These are phyloP conservation scores for Otolemur crassicaudatus DNA, from an alignment of 2,797 vertebrate species.

Conservation along the genomic window DNA sequence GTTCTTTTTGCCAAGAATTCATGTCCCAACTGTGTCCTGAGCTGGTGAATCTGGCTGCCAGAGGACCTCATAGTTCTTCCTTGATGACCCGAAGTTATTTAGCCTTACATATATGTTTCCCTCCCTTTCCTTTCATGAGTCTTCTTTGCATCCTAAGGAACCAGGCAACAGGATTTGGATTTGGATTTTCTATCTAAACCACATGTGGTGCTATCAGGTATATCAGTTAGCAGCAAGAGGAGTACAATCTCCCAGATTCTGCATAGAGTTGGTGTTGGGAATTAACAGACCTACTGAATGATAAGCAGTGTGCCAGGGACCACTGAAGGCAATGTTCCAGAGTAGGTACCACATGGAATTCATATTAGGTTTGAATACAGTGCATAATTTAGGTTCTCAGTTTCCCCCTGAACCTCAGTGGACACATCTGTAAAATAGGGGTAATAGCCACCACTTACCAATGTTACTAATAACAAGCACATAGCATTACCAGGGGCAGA, in stretches of 20 bases:
- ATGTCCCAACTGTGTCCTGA: constrained; percentile 20
- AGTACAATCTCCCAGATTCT: not conserved
- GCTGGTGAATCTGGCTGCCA: not conserved
- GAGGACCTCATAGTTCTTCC: constrained; percentile 36
- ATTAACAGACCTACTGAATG: not conserved
- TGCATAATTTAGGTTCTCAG: not conserved
- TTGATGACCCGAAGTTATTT: not conserved
- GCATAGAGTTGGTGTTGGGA: not conserved
- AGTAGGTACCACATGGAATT: not conserved
- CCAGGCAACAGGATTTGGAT: not conserved
- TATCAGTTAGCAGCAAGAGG: not conserved
- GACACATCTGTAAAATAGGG: not conserved
- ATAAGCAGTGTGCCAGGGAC: not conserved
- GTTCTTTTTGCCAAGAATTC: constrained; percentile 36
- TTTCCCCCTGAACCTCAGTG: not conserved
- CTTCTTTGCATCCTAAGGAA: constrained; percentile 51
- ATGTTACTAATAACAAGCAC: not conserved
- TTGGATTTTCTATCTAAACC: constrained; percentile 28
- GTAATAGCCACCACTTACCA: not conserved
- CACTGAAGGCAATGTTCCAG: not conserved
- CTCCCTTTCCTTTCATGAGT: not conserved
- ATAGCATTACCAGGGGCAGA: not conserved
- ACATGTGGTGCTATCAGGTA: not conserved
- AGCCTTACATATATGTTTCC: not conserved
- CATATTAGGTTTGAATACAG: not conserved